Evolutionary conservation across 1,140 invertebrate species (phyloP).

Genomic region (Platyscapa corneri): DNA sequence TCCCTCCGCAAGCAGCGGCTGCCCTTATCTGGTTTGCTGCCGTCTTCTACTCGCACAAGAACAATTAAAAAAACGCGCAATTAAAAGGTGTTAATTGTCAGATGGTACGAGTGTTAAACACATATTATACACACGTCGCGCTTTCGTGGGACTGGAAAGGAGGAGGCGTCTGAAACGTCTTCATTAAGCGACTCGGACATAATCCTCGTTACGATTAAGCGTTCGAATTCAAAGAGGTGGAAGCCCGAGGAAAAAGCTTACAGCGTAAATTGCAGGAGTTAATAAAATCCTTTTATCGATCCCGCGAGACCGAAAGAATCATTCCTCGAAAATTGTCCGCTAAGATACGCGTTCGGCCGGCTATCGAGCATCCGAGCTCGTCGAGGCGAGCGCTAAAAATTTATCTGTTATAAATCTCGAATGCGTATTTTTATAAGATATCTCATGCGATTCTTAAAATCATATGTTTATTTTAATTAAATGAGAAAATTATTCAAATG

Average conservation of each 20-base stretch:
- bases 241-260: not conserved
- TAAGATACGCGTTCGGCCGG: no score
- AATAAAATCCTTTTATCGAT: not conserved
- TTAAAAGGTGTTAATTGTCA: slow-evolving; percentile 45
- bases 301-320: not conserved
- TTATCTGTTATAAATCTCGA: slow-evolving; percentile 19
- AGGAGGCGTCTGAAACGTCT: not conserved
- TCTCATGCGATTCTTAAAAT: slow-evolving; percentile 16
- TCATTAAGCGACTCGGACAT: slow-evolving; percentile 7
- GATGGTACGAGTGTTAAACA: not conserved
- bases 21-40: slow-evolving; percentile 35
- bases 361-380: no score
- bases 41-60: slow-evolving; percentile 11
- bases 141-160: not conserved
- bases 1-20: not conserved
- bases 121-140: not conserved
- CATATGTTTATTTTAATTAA: slow-evolving; percentile 45
- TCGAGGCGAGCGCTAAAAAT: not conserved
- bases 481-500: slow-evolving; percentile 38
- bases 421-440: not conserved
- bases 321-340: not conserved
- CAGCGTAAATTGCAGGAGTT: not conserved
- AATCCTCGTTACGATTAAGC: slow-evolving; percentile 7
- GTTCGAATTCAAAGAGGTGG: not conserved
- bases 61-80: slow-evolving; percentile 34